Percentiles rank a stretch among this genome's conserved stretches.
Evolutionary conservation across 1,140 invertebrate species (phyloP).

Genomic region (Prorops nasuta): DNA sequence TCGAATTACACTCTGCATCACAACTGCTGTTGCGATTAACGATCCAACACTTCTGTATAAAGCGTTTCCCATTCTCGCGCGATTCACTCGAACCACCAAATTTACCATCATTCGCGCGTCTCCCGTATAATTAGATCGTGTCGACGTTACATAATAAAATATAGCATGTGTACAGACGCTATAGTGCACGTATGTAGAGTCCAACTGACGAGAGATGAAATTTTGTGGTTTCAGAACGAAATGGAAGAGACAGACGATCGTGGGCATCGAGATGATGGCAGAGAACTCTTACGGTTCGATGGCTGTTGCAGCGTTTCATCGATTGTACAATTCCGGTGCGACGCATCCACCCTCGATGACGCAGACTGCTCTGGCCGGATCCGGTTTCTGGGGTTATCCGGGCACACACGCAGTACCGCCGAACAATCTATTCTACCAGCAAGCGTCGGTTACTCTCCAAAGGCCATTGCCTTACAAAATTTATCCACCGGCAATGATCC

Average conservation of each 20-base stretch:
- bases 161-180: too few species aligned
- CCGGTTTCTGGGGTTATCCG: slow-evolving; percentile 61
- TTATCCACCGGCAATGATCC: slow-evolving; percentile 64
- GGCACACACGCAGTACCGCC: slow-evolving; percentile 63
- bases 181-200: too few species aligned
- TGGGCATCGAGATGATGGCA: slow-evolving; percentile 91
- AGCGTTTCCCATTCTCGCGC: too few species aligned
- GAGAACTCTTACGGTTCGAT: slow-evolving; percentile 97
- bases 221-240: slow-evolving; percentile 83
- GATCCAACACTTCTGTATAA: too few species aligned
- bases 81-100: too few species aligned
- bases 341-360: too few species aligned
- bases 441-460: slow-evolving; percentile 76
- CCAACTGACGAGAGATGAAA: too few species aligned
- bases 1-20: too few species aligned
- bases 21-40: too few species aligned
- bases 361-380: slow-evolving; percentile 65
- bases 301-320: slow-evolving; percentile 94
- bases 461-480: slow-evolving; percentile 84
- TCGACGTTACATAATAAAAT: too few species aligned
- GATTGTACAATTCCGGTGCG: slow-evolving; percentile 72
- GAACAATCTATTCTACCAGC: slow-evolving; percentile 78
- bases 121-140: too few species aligned
- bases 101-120: too few species aligned
- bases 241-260: slow-evolving; percentile 98